Percentiles rank a stretch among this genome's conserved stretches.
Conservation (phyloP, 2,113 vertebrate genomes). For the Ptychochromis oligacanthus region DNA sequence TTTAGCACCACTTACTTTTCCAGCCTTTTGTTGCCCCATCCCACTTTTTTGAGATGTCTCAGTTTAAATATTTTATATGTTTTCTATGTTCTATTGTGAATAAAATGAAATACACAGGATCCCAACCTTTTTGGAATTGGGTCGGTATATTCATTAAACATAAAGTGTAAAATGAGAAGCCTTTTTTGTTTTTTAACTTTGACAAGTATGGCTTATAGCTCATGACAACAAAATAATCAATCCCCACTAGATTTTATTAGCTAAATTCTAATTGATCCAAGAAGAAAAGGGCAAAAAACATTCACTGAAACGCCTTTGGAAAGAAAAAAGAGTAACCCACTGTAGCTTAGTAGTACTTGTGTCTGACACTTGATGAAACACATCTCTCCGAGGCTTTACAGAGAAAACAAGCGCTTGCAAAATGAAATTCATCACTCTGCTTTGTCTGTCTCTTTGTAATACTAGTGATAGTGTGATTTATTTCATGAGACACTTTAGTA, state of each 20-base stretch:
- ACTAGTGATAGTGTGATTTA: not conserved
- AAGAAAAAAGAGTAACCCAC: not conserved
- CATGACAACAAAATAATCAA: not conserved
- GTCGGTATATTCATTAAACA: not conserved
- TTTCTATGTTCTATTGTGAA: too few species aligned
- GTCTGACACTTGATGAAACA: constrained; percentile 12
- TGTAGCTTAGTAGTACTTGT: not conserved
- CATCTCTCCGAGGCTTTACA: not conserved
- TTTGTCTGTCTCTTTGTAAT: not conserved
- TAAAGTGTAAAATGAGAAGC: not conserved
- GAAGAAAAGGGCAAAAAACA: not conserved
- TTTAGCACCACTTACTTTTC: too few species aligned
- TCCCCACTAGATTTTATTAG: not conserved
- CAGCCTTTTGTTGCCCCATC: too few species aligned
- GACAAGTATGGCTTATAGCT: not conserved
- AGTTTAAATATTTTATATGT: too few species aligned
- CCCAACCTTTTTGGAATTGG: too few species aligned
- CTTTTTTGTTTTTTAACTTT: not conserved
- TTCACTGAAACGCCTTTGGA: not conserved
- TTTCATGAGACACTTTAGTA: not conserved
- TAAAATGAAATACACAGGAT: too few species aligned
- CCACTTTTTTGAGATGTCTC: too few species aligned
- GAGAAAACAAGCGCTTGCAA: constrained; percentile 14
- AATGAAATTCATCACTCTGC: constrained; percentile 4
- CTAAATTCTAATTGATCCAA: not conserved